Conservation (phyloP, 2,113 vertebrate genomes). For the Nibea coibor region DNA sequence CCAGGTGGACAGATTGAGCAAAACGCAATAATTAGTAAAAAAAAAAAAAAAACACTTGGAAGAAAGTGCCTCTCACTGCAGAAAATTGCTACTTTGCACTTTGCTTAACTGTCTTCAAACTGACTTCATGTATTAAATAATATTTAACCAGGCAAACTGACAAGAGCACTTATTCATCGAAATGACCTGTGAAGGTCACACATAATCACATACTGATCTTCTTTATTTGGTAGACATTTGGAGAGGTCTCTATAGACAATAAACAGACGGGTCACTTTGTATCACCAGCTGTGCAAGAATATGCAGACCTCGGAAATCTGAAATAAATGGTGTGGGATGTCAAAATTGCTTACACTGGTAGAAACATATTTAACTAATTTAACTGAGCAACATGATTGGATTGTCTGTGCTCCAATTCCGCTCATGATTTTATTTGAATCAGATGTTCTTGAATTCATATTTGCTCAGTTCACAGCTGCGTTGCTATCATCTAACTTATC, state of each 20-base stretch:
- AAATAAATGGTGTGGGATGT: slow-evolving; percentile 3
- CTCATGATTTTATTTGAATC: background rate
- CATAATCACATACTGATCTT: slow-evolving; percentile 4
- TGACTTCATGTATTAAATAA: slow-evolving; percentile 17
- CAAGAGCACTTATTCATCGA: slow-evolving; percentile 1
- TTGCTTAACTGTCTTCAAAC: background rate
- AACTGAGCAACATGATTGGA: background rate
- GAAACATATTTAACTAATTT: background rate
- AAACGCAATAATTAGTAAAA: background rate
- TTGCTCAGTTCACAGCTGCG: background rate
- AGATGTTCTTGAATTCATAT: slow-evolving; percentile 14
- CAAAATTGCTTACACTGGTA: background rate
- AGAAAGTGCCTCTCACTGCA: slow-evolving; percentile 1
- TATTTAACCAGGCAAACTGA: slow-evolving; percentile 28
- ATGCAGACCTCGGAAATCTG: slow-evolving; percentile 1
- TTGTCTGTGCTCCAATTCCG: background rate
- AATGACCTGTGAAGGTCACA: background rate
- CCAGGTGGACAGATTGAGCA: background rate
- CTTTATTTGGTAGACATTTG: slow-evolving; percentile 13
- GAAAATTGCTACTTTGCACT: background rate
- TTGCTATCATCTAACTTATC: background rate
- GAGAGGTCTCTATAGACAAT: background rate
- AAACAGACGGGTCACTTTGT: background rate
- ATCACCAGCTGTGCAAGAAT: slow-evolving; percentile 6
- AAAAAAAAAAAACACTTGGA: too few relatives aligned